Evolutionary conservation across 2,113 vertebrate genomes (phyloP).

Genomic region (Callorhinus ursinus): DNA sequence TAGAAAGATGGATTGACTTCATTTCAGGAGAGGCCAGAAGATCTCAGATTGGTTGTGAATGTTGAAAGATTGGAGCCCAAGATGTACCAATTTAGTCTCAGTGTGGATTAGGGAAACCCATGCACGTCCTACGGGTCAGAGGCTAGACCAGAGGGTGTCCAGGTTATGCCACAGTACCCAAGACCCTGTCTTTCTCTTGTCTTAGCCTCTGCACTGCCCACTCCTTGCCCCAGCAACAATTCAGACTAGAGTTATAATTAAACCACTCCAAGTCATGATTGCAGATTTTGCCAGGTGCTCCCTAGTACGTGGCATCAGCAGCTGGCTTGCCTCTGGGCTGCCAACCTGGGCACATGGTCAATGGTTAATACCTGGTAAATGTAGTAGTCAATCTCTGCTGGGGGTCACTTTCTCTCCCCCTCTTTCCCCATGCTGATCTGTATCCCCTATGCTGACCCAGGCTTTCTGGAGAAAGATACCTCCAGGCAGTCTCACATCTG

Average conservation of each 20-base stretch:
- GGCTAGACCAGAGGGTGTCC: background rate
- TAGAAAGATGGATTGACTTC: constrained; percentile 68
- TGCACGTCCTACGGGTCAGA: background rate
- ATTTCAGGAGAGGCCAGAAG: constrained; percentile 63
- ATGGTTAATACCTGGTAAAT: background rate
- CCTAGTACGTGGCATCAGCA: background rate
- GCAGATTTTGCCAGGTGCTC: background rate
- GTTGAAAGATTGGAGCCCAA: background rate
- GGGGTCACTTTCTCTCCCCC: background rate
- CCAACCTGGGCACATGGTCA: background rate
- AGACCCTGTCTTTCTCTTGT: background rate
- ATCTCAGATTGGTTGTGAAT: constrained; percentile 50
- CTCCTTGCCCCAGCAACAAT: background rate
- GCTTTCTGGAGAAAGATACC: constrained; percentile 16
- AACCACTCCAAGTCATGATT: background rate
- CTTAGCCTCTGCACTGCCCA: background rate
- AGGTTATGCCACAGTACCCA: background rate
- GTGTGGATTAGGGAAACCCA: background rate
- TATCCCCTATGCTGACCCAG: background rate
- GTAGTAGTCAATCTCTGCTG: background rate
- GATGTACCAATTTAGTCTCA: background rate
- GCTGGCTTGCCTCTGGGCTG: background rate
- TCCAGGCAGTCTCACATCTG: background rate
- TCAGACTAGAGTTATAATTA: background rate
- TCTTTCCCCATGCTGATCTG: background rate